A percentile compares a stretch with the other conserved stretches of the same genome.
phyloP scores from a whole-genome alignment of 2,113 vertebrate genomes.

The Chrysochloris asiatica region DNA sequence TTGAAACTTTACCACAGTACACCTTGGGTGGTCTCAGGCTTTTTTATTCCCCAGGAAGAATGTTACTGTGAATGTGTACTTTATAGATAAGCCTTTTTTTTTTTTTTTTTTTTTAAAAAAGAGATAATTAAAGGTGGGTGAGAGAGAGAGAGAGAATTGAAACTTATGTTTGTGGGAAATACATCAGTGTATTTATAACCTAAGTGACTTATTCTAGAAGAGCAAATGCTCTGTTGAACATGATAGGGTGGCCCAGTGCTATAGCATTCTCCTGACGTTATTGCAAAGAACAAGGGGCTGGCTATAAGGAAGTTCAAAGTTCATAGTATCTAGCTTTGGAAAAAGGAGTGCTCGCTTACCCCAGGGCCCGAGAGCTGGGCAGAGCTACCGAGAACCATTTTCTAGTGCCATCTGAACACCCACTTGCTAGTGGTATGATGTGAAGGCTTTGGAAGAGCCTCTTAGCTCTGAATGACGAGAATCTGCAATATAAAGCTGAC shows the following conservation, averaged over 20 bases:
- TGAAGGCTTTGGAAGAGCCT: background rate
- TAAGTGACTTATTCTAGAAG: background rate
- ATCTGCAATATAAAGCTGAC: slow-evolving; percentile 13
- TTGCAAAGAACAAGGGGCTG: slow-evolving; percentile 27
- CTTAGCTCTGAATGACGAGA: background rate
- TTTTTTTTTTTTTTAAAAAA: background rate
- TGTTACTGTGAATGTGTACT: slow-evolving; percentile 50
- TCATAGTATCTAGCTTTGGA: slow-evolving; percentile 34
- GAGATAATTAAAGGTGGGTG: slow-evolving; percentile 35
- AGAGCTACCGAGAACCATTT: background rate
- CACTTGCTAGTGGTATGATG: background rate
- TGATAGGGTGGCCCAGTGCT: background rate
- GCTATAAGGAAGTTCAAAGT: slow-evolving; percentile 56
- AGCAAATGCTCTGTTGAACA: background rate
- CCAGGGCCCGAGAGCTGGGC: background rate
- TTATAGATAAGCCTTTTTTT: slow-evolving; percentile 51
- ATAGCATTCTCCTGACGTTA: background rate
- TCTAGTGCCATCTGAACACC: background rate
- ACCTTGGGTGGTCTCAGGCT: background rate
- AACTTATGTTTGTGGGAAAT: slow-evolving; percentile 13
- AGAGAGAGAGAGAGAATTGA: background rate
- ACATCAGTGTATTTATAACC: background rate
- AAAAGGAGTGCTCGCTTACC: slow-evolving; percentile 37
- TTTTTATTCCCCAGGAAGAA: background rate
- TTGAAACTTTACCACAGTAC: background rate